Percentiles rank a stretch among this genome's conserved stretches.
Conservation (phyloP, 1,140 invertebrate species). For the Rhagoletis zephyria region DNA sequence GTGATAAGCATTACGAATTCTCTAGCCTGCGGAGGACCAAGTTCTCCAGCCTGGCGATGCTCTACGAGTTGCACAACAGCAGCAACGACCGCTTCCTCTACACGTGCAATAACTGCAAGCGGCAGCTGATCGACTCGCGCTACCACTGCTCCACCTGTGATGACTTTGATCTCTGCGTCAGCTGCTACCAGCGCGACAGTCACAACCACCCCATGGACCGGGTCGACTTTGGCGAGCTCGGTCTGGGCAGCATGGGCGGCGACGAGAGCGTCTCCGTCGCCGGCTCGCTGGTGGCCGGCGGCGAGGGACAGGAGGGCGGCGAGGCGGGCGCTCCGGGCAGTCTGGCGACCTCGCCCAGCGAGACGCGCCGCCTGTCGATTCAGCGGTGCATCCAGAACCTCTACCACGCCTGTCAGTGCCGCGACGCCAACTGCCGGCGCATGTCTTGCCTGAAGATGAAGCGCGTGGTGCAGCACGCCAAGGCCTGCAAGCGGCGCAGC, state of each 20-base stretch:
- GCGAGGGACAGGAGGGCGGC: no score
- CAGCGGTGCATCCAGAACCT: slow-evolving; percentile 97
- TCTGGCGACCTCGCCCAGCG: slow-evolving; percentile 90
- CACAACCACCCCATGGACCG: no score
- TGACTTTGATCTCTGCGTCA: no score
- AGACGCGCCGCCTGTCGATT: slow-evolving; percentile 93
- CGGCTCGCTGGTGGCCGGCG: no score
- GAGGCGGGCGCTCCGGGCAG: no score
- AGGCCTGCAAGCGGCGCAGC: slow-evolving; percentile 95
- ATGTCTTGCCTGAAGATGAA: slow-evolving; percentile 99
- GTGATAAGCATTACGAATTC: slow-evolving; percentile 99
- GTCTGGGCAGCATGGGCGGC: no score
- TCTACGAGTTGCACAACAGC: slow-evolving; percentile 99
- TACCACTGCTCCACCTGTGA: slow-evolving; percentile 98
- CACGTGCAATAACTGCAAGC: slow-evolving; percentile 97
- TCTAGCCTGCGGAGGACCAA: slow-evolving; percentile 95
- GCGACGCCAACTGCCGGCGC: slow-evolving; percentile 97
- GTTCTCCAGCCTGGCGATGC: slow-evolving; percentile 96
- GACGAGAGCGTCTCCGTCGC: slow-evolving; percentile 82
- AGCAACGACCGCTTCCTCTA: slow-evolving; percentile 98
- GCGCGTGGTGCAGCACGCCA: slow-evolving; percentile 95
- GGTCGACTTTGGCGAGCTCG: no score
- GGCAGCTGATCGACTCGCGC: slow-evolving; percentile 94
- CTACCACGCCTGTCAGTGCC: slow-evolving; percentile 97
- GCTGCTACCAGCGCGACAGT: no score